Evolutionary conservation across 2,888 invertebrate genomes (phyloP).

Genomic region (Tetramorium bicarinatum): DNA sequence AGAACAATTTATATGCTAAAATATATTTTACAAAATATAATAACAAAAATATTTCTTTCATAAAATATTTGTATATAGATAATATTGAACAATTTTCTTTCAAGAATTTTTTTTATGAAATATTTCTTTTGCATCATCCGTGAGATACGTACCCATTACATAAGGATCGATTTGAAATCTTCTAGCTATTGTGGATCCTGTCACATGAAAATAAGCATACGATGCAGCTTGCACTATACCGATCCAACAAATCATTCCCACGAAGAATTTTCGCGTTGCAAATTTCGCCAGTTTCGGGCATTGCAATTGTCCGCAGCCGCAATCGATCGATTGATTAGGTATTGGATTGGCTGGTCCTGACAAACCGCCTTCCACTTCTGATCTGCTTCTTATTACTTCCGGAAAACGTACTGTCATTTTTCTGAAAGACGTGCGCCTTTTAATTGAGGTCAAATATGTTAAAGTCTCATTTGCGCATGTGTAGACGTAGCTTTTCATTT

Average conservation of each 20-base stretch:
- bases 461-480: background rate
- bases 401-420: constrained; percentile 81
- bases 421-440: background rate
- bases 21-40: background rate
- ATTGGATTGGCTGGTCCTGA: constrained; percentile 84
- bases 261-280: constrained; percentile 82
- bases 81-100: background rate
- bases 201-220: constrained; percentile 79
- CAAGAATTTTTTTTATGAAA: background rate
- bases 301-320: constrained; percentile 82
- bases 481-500: background rate
- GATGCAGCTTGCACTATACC: constrained; percentile 82
- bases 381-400: constrained; percentile 79
- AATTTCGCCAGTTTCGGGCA: constrained; percentile 83
- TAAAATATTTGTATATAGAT: background rate
- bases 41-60: background rate
- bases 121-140: background rate
- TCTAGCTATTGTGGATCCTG: constrained; percentile 82
- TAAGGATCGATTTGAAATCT: constrained; percentile 81
- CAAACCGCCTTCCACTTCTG: constrained; percentile 81
- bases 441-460: constrained; percentile 1
- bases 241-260: constrained; percentile 80
- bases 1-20: background rate
- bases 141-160: constrained; percentile 78
- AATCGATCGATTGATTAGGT: constrained; percentile 82